Conservation (phyloP, 2,113 vertebrate species). For the Zosterops japonicus region DNA sequence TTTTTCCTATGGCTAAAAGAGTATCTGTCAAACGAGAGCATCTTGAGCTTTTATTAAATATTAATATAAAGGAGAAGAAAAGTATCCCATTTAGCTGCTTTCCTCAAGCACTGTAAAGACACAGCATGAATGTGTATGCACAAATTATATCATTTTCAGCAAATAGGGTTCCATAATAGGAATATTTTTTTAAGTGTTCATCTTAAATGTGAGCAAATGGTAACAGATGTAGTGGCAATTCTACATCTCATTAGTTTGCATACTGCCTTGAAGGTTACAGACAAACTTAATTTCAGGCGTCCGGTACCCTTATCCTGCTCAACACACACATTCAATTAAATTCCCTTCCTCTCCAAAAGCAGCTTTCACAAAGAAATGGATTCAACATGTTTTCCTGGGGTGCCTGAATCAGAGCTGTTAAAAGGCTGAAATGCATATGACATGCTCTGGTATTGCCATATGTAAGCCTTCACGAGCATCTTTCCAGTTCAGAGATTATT, state of each 20-base stretch:
- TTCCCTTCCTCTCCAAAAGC: neutral
- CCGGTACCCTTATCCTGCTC: neutral
- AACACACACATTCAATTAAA: slow-evolving; percentile 41
- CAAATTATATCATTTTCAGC: slow-evolving; percentile 1
- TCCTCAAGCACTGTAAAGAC: neutral
- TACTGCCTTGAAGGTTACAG: slow-evolving; percentile 20
- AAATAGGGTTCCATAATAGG: neutral
- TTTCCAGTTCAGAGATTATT: neutral
- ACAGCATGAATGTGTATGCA: neutral
- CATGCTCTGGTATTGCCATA: neutral
- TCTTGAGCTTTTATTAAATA: slow-evolving; percentile 39
- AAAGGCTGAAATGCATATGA: neutral
- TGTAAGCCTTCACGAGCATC: neutral
- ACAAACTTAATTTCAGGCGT: slow-evolving; percentile 30
- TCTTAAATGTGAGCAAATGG: neutral
- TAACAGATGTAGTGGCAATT: neutral
- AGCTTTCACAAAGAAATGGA: neutral
- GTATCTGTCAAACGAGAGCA: neutral
- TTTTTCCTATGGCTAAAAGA: slow-evolving; percentile 5
- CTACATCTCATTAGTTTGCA: slow-evolving; percentile 6
- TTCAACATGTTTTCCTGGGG: neutral
- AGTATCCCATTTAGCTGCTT: neutral
- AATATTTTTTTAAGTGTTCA: neutral
- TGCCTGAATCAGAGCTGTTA: neutral
- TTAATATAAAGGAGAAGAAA: slow-evolving; percentile 19